Base-by-base conservation (phyloP, 1,140 invertebrate species). In the Heliconius hewitsoni region DNA sequence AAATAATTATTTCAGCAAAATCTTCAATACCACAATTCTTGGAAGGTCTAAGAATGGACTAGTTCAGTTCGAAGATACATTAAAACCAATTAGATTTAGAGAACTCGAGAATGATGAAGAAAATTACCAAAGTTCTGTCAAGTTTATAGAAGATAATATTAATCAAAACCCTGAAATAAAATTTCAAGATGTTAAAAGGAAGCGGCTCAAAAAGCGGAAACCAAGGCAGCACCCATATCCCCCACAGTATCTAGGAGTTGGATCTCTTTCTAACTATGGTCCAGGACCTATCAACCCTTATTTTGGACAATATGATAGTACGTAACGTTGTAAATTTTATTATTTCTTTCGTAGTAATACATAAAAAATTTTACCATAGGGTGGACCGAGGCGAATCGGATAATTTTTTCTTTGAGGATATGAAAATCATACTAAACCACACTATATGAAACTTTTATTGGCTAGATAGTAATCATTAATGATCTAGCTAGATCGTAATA, bases 1-100 rank as follows among this genome's bases (percentile, higher is more conserved):
- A 23, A 57, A 57, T 2, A 57, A 57, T 8, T 2, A 57, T 86
- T 83, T 76, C 74, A 86, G 84, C 19, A 81, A 83, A 79, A 84
- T 83, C 3, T 84, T 84, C 46, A 79, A 80, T 23, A 18, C 71
- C 0, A 81, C n/a, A 57, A 19, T n/a, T 9, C n/a, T 57, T 1
- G 55, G 55, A 57, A 57, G 55, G 19, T n/a, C 55, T 23, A 57
- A 23, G 8, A 57, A 52, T 19, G 18, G n/a, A 57, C 19, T 1
- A 9, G 19, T 9, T 57, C 55, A 57, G 11, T 57, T n/a, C 55
- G 55, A 57, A 57, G 55, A 57, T 57, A 57, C n/a, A 23, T 57
- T 57, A 9, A n/a, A 23, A 57, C 55, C 55, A 57, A 23, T 57
- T 3, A 57, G 55, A 23, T 23, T 57, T 4, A 23, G 23, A 57